Evolutionary conservation across 2,797 vertebrate species (phyloP).

Genomic region (Scyliorhinus canicula): DNA sequence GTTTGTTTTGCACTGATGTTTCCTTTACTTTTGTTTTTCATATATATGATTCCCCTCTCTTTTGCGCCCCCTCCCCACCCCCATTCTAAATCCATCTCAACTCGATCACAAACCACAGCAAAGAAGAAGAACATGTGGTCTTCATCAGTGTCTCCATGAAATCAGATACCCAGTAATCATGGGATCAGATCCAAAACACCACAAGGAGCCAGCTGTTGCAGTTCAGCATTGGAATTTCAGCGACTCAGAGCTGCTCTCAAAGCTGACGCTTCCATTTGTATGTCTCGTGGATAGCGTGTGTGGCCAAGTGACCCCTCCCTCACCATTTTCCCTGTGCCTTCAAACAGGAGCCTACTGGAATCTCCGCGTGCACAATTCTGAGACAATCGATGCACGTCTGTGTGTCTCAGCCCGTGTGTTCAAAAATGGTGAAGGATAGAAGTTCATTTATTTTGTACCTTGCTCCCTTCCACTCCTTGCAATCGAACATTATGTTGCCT

Average conservation of each 20-base stretch:
- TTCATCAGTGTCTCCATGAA: background rate
- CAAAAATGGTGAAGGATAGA: background rate
- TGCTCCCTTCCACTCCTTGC: background rate
- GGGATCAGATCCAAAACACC: background rate
- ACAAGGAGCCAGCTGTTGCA: background rate
- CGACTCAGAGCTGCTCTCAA: background rate
- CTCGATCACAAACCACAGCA: background rate
- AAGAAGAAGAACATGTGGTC: background rate
- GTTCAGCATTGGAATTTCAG: background rate
- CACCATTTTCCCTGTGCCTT: background rate
- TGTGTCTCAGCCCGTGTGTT: too few relatives aligned
- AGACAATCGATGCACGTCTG: too few relatives aligned
- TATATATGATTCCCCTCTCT: background rate
- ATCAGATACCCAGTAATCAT: background rate
- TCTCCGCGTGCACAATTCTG: background rate
- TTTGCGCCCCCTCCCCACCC: background rate
- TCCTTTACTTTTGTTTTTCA: background rate
- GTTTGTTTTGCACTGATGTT: background rate
- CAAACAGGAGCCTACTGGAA: background rate
- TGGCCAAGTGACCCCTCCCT: too few relatives aligned
- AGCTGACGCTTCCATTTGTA: background rate
- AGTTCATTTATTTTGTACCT: background rate
- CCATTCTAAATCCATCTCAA: background rate
- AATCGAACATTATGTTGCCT: background rate
- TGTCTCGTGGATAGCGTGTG: background rate